Evolutionary conservation across 1,140 invertebrate genomes (phyloP), one percentile per base, ranked within the genome.

Genomic region (Aphelinus certus): DNA sequence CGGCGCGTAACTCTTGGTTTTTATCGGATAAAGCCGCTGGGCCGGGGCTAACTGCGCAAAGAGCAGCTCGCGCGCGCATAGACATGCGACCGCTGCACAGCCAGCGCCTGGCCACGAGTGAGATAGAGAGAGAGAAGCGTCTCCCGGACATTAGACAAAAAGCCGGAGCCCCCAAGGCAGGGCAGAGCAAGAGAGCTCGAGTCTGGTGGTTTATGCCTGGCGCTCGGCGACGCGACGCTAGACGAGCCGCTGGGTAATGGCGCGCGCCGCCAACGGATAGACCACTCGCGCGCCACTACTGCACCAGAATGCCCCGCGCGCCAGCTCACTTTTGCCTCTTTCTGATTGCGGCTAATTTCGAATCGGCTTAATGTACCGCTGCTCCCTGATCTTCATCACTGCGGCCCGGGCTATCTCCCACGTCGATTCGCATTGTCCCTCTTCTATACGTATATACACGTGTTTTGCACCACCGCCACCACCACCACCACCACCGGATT

Each of bases 321-420:
- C 56, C 56, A 7, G 6, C 47, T 26, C 43, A 26, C 47, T 49
- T 58, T 51, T n/a, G 48, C 43, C 9, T 69, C 65, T 63, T n/a
- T 26, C 7, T 47, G 62, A 75, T 75, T 71, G 68, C 74, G 68
- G 75, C 61, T 72, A 66, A 72, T 76, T 76, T 76, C 57, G 64
- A 76, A 76, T 71, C 75, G 69, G 70, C 56, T 76, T 76, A 76
- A 76, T 72, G 75, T 76, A 76, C 69, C 69, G 69, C 26, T 53
- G 63, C 67, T 63, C 64, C 53, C 68, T 56, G 61, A 76, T 62
- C 69, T 76, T 55, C 61, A 71, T 71, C 55, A 60, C 68, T 71
- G 58, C 71, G 66, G 69, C 26, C 26, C 26, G 26, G 26, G 26
- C 26, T 26, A 26, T 26, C 26, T 26, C 26, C 60, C 61, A 76